These are phyloP conservation scores for Hyaena hyaena DNA, from an alignment of 2,113 vertebrate genomes.

Conservation along the genomic window DNA sequence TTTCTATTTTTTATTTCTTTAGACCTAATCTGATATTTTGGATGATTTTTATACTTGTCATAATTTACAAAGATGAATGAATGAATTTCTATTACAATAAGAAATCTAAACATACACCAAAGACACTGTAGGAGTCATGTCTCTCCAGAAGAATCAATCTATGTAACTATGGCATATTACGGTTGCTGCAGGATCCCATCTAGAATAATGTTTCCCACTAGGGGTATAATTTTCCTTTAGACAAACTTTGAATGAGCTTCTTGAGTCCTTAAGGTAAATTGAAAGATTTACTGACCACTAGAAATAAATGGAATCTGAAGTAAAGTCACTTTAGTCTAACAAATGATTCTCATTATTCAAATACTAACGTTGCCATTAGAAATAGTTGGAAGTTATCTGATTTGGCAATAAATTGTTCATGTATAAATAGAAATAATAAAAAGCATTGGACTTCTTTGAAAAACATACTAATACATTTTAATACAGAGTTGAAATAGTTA, in stretches of 20 bases:
- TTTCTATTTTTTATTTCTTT: conserved; percentile 12
- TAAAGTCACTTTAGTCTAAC: conserved; percentile 55
- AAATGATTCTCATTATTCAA: conserved; percentile 64
- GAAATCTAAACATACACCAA: neutral
- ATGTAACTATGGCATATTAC: neutral
- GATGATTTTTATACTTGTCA: neutral
- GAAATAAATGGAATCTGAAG: conserved; percentile 63
- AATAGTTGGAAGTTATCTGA: neutral
- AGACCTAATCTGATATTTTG: neutral
- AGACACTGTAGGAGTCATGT: neutral
- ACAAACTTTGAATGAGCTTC: conserved; percentile 45
- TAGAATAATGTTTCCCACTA: neutral
- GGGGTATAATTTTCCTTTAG: neutral
- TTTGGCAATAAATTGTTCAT: neutral
- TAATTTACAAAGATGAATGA: neutral
- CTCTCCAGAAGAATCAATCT: neutral
- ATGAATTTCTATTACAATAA: neutral
- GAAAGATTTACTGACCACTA: conserved; percentile 50
- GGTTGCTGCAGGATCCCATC: neutral
- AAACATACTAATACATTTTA: neutral
- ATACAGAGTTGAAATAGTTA: neutral
- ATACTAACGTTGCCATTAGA: conserved; percentile 4
- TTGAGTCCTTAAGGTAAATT: conserved; percentile 3
- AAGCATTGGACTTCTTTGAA: neutral
- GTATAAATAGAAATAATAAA: neutral